Evolutionary conservation across 2,888 invertebrate species (phyloP).

Genomic region (Ischnus inquisitorius): DNA sequence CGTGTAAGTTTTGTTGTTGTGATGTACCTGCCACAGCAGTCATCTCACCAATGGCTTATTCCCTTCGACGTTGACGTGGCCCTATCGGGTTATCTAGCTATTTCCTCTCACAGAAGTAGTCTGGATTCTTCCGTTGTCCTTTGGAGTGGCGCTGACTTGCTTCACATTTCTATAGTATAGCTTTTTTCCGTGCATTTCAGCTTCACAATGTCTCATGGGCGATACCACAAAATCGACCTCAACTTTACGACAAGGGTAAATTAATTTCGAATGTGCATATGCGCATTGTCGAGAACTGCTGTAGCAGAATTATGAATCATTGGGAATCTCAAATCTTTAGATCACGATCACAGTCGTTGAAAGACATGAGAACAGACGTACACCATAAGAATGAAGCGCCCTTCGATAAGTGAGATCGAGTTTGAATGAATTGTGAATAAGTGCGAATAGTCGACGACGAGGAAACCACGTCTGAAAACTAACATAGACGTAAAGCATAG

Average conservation of each 20-base stretch:
- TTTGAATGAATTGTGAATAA: background rate
- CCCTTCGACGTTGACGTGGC: constrained; percentile 47
- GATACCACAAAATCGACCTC: no score
- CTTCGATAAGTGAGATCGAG: background rate
- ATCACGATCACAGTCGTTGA: background rate
- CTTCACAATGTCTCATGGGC: no score
- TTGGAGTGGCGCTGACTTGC: background rate
- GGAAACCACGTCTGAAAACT: background rate
- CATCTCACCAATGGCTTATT: constrained; percentile 59
- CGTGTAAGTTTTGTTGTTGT: constrained; percentile 60
- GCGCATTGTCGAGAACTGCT: background rate
- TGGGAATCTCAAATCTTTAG: background rate
- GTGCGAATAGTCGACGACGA: background rate
- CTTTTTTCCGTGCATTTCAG: background rate
- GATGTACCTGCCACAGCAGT: constrained; percentile 56
- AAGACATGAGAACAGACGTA: background rate
- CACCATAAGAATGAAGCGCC: background rate
- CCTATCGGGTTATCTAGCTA: constrained; percentile 47
- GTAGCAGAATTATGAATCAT: background rate
- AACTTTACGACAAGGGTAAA: background rate
- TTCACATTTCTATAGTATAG: background rate
- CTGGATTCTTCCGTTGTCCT: constrained; percentile 36
- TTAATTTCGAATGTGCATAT: background rate
- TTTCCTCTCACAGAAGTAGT: constrained; percentile 19
- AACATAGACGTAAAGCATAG: background rate